Evolutionary conservation across 2,888 invertebrate genomes (phyloP).

Genomic region (Andrena praecox): DNA sequence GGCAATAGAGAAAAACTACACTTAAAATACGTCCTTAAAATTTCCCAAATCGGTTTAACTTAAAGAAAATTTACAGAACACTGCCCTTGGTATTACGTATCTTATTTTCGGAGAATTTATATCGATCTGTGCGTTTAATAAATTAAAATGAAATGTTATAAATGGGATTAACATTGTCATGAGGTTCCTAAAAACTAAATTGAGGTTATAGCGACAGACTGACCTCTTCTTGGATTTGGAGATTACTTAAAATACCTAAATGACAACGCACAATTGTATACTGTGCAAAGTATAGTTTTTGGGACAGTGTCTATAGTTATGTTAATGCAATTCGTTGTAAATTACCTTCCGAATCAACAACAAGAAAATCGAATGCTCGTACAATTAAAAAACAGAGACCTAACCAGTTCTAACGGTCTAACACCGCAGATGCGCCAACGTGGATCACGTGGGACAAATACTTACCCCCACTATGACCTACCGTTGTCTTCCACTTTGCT

Average conservation of each 20-base stretch:
- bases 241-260: background rate
- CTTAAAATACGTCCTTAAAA: background rate
- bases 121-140: background rate
- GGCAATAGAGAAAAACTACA: background rate
- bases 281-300: too few species aligned
- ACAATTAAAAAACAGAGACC: too few species aligned
- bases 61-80: background rate
- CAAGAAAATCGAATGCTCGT: too few species aligned
- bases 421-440: too few species aligned
- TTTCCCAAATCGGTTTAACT: background rate
- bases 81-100: background rate
- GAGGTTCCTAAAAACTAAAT: background rate
- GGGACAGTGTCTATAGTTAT: too few species aligned
- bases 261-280: background rate
- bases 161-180: background rate
- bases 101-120: background rate
- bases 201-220: slow-evolving; percentile 16
- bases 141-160: background rate
- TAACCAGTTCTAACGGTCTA: too few species aligned
- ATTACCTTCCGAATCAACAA: too few species aligned
- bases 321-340: too few species aligned
- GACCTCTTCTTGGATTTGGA: background rate
- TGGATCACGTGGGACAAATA: too few species aligned
- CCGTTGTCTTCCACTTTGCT: too few species aligned
- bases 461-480: too few species aligned